Base-by-base conservation (phyloP, 2,113 vertebrate genomes). In the Lethenteron camtschaticum region DNA sequence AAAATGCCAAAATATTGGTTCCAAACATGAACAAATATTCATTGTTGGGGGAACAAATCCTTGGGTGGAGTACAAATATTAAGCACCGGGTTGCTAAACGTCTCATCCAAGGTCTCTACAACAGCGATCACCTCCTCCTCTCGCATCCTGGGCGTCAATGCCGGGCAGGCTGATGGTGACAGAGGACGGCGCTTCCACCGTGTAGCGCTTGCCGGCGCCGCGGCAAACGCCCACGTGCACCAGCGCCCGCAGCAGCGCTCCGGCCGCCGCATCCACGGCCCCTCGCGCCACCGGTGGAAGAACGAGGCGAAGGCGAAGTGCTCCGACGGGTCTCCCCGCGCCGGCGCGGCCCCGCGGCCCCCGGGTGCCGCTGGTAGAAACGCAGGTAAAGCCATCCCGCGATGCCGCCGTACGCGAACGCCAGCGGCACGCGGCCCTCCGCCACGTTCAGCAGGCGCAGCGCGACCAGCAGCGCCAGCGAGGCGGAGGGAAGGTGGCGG, bases 281-380 rank as follows among this genome's bases (percentile, higher is more conserved):
- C 91, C 91, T 79, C 95, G 90, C 72, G 96, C 72, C 9, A 87
- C 85, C 78, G 90, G 91, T 0, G 94, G 78, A 99, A 96, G 80
- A 99, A 99, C 68, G 90, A 91, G 68, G 91, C 90, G 0, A 96
- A 96, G 70, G 92, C 89, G 66, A 99, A 99, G 80, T 96, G 92
- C 78, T 96, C 94, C 0, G 92, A 95, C 94, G 96, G 96, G 79
- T 99, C 94, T 11, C 94, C 94, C 0, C 89, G 86, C 69, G 91
- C 94, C 9, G 91, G 81, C 79, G 89, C 89, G 41, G 41, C 41
- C 41, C 41, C 41, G 41, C 41, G 41, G 41, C 41, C 41, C 41
- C 41, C 41, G 41, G 41, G 76, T 99, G 94, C 74, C 87, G 85
- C 81, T 99, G 94, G 80, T 96, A 99, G 80, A 99, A 99, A 56